These are phyloP conservation scores for Paramormyrops hopkinsi DNA, from an alignment of 2,797 vertebrate species.

Conservation along the genomic window DNA sequence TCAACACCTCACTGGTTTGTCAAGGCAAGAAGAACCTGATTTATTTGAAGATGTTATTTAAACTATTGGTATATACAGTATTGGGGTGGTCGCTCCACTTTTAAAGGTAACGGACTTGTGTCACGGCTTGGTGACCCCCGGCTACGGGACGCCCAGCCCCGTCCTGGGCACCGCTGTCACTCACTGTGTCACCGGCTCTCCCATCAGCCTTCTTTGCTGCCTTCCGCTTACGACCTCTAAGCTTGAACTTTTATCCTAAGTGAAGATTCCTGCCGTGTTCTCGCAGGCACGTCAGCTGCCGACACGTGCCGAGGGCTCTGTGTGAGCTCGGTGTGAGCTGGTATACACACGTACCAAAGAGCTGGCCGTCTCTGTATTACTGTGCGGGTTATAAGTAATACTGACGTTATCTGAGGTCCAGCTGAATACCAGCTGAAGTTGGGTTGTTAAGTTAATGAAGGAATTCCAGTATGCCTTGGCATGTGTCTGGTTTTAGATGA, in stretches of 20 bases:
- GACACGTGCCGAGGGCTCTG: neutral
- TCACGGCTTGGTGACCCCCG: neutral
- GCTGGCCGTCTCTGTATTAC: slow-evolving; percentile 35
- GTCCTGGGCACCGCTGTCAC: neutral
- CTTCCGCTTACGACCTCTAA: neutral
- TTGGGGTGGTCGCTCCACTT: neutral
- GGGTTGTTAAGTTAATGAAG: neutral
- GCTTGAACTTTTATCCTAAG: neutral
- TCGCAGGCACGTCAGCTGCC: neutral
- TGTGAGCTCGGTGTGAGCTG: neutral
- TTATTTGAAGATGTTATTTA: neutral
- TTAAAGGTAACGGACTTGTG: neutral
- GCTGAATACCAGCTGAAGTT: neutral
- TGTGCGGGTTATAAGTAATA: neutral
- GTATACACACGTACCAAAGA: slow-evolving; percentile 36
- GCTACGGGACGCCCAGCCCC: neutral
- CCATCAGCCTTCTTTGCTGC: neutral
- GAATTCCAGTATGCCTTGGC: slow-evolving; percentile 25
- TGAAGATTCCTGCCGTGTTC: neutral
- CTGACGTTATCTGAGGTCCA: neutral
- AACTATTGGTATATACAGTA: neutral
- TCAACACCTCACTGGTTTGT: slow-evolving; percentile 5
- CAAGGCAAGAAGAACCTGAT: neutral
- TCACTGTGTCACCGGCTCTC: neutral
- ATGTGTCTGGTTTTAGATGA: slow-evolving; percentile 8